Conservation (phyloP, 2,113 vertebrate species). For the Anarhynchus alexandrinus region DNA sequence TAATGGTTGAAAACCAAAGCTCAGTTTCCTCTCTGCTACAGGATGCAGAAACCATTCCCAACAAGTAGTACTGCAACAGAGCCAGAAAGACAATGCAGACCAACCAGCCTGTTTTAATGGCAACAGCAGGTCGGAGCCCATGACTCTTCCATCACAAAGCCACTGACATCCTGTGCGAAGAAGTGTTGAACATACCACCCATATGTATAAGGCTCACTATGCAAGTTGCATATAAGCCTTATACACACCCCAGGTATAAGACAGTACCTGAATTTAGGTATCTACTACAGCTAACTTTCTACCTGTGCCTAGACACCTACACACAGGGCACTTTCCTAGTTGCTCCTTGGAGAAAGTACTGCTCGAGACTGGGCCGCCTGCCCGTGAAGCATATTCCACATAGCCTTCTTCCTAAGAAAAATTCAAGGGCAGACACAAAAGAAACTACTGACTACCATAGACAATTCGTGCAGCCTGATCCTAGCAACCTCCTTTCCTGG, state of each 20-base stretch:
- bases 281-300: not conserved
- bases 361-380: rapidly evolving
- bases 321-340: too few relatives aligned
- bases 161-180: not conserved
- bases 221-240: not conserved
- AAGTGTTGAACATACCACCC: not conserved
- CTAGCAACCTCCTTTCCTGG: not conserved
- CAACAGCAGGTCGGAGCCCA: rapidly evolving
- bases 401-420: not conserved
- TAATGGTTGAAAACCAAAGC: not conserved
- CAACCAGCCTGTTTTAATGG: not conserved
- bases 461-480: not conserved
- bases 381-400: not conserved
- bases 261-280: rapidly evolving
- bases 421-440: not conserved
- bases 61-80: not conserved
- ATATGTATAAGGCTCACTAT: rapidly evolving
- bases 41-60: not conserved
- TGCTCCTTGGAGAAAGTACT: not conserved
- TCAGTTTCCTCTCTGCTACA: not conserved
- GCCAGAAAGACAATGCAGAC: not conserved
- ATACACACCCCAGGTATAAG: not conserved
- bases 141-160: not conserved
- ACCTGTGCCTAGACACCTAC: not conserved
- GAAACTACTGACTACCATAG: rapidly evolving